Conservation (phyloP, 2,113 vertebrate species). For the Tachuris rubrigastra region DNA sequence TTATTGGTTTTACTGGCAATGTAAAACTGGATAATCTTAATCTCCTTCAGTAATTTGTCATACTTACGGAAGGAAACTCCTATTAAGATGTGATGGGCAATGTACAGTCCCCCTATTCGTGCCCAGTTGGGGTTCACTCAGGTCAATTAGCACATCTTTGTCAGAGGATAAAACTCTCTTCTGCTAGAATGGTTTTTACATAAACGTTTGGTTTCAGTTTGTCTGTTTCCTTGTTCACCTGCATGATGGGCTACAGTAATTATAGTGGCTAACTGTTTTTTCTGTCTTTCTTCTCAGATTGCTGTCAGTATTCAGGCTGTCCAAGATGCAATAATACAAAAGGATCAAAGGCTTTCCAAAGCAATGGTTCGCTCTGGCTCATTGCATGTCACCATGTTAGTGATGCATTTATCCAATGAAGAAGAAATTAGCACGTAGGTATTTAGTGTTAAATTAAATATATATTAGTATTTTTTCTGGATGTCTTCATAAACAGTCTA, state of each 20-base stretch:
- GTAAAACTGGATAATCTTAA: neutral
- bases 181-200: neutral
- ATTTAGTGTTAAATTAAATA: neutral
- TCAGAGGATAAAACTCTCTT: neutral
- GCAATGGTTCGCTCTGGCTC: slow-evolving; percentile 83
- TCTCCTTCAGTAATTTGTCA: neutral
- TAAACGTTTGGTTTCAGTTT: neutral
- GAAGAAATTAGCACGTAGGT: slow-evolving; percentile 88
- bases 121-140: neutral
- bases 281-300: slow-evolving; percentile 77
- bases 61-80: neutral
- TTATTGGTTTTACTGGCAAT: neutral
- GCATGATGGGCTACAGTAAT: slow-evolving; percentile 2
- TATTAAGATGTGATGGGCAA: neutral
- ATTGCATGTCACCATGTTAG: slow-evolving; percentile 89
- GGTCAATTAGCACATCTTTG: neutral
- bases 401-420: slow-evolving; percentile 86
- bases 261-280: slow-evolving; percentile 4
- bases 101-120: neutral
- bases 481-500: neutral
- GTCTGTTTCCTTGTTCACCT: neutral
- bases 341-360: slow-evolving; percentile 82
- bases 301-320: slow-evolving; percentile 74
- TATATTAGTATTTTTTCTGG: neutral
- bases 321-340: slow-evolving; percentile 82